phyloP scores from a whole-genome alignment of 2,113 vertebrate species.

The Xiphophorus hellerii region DNA sequence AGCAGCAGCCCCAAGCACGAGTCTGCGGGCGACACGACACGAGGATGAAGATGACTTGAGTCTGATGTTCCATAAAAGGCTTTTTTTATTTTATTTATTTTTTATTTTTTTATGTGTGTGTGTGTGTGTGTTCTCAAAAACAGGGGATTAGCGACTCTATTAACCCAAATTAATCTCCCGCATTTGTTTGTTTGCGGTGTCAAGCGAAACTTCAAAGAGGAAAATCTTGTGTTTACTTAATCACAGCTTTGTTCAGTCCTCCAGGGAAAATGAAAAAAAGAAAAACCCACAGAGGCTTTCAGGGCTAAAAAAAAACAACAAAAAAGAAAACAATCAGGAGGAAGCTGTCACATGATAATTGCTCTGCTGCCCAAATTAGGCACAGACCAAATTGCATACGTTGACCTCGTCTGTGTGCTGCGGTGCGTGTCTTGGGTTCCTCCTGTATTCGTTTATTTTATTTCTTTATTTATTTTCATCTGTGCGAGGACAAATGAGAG shows the following conservation, averaged over 20 bases:
- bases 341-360: conserved; percentile 70
- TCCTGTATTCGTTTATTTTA: conserved; percentile 7
- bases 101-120: background rate
- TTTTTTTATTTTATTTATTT: background rate
- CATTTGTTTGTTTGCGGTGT: conserved; percentile 59
- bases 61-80: conserved; percentile 14
- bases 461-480: conserved; percentile 40
- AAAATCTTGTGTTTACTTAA: conserved; percentile 71
- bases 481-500: conserved; percentile 16
- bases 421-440: conserved; percentile 9
- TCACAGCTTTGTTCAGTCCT: conserved; percentile 64
- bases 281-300: conserved; percentile 53
- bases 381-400: conserved; percentile 58
- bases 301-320: conserved; percentile 43
- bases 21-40: conserved; percentile 32
- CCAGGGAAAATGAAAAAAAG: conserved; percentile 60
- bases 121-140: conserved; percentile 22
- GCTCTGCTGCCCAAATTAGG: conserved; percentile 62
- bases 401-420: conserved; percentile 58
- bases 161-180: conserved; percentile 74
- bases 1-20: conserved; percentile 71
- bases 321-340: conserved; percentile 29
- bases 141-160: conserved; percentile 56
- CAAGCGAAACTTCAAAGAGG: conserved; percentile 55
- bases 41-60: background rate